These are phyloP conservation scores for Pecten maximus DNA, from an alignment of 2,888 invertebrate species.

Conservation along the genomic window DNA sequence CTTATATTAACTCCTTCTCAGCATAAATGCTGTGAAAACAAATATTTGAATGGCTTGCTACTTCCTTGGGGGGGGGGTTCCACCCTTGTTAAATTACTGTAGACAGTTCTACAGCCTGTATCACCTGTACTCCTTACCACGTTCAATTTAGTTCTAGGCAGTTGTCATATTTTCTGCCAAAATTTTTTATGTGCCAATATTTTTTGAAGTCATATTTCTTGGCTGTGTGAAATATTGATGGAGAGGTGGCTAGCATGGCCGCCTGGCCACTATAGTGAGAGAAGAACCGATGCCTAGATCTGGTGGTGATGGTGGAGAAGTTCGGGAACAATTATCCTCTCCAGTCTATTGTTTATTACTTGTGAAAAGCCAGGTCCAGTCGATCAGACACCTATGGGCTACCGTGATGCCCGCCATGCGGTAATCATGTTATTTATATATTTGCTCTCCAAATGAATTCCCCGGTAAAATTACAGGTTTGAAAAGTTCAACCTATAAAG, in stretches of 20 bases:
- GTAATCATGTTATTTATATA: slow-evolving; percentile 35
- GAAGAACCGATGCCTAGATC: not conserved
- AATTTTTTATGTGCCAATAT: slow-evolving; percentile 13
- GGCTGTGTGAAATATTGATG: slow-evolving; percentile 32
- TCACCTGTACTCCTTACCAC: not conserved
- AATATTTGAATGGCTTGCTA: not conserved
- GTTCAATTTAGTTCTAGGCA: slow-evolving; percentile 19
- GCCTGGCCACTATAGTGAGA: not conserved
- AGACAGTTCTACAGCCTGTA: not conserved
- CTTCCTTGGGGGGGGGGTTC: not conserved
- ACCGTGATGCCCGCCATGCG: not conserved
- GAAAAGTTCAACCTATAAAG: slow-evolving; percentile 41
- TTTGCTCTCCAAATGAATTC: slow-evolving; percentile 22
- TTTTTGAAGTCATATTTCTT: slow-evolving; percentile 1
- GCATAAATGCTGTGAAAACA: not conserved
- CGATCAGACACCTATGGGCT: slow-evolving; percentile 22
- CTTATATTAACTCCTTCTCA: not conserved
- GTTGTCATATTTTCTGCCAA: slow-evolving; percentile 26
- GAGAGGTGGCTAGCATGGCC: not conserved
- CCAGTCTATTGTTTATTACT: slow-evolving; percentile 15
- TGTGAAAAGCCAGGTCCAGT: not conserved
- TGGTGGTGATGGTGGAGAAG: not conserved
- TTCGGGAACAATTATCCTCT: not conserved
- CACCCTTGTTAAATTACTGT: not conserved
- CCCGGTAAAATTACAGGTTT: slow-evolving; percentile 36